Conservation (phyloP, 2,888 invertebrate genomes). For the Pegoplata infirma region DNA sequence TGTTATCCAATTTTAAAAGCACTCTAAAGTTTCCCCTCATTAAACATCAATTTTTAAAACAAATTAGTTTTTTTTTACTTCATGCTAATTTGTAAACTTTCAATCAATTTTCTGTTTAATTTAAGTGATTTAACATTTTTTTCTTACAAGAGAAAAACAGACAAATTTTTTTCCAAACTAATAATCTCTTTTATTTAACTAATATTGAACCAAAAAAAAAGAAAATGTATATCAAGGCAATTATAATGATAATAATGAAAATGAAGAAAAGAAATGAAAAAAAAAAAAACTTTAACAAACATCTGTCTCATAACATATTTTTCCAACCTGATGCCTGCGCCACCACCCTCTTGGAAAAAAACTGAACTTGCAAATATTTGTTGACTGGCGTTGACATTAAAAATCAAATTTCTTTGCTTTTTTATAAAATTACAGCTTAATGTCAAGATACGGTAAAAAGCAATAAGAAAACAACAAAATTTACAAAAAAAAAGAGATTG, state of each 20-base stretch:
- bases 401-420: conserved; percentile 29
- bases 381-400: conserved; percentile 34
- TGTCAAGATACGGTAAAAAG: neutral
- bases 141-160: no score
- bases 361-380: conserved; percentile 12
- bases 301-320: neutral
- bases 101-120: no score
- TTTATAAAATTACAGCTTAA: neutral
- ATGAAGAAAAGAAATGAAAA: neutral
- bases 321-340: neutral
- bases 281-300: neutral
- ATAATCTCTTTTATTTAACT: neutral
- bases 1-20: no score
- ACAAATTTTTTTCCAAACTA: neutral
- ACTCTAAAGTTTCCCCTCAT: no score
- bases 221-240: neutral
- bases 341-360: neutral
- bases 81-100: no score
- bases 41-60: no score
- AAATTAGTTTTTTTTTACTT: no score
- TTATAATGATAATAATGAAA: neutral
- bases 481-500: neutral
- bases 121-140: no score
- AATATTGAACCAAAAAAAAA: neutral
- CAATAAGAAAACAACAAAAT: neutral